Percentiles rank a stretch among this genome's conserved stretches.
Evolutionary conservation across 1,140 invertebrate genomes (phyloP).

Genomic region (Scaptomyza graminum): DNA sequence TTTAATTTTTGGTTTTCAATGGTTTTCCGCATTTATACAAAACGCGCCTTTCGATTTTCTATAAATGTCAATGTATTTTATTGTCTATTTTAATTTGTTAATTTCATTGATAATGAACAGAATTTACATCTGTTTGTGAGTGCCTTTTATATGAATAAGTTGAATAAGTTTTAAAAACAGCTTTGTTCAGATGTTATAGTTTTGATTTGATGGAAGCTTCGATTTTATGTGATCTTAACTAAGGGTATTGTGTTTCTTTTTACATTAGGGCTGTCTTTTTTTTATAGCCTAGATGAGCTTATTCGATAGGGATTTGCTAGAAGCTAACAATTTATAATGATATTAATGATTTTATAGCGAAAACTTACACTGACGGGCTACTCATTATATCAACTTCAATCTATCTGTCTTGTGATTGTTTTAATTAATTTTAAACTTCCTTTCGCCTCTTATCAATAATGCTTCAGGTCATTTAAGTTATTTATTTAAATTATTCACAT

Average conservation of each 20-base stretch:
- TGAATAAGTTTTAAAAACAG: too few relatives aligned
- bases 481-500: too few relatives aligned
- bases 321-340: not conserved
- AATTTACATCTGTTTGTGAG: constrained; percentile 8
- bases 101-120: constrained; percentile 13
- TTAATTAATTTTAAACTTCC: not conserved
- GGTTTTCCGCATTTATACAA: constrained; percentile 45
- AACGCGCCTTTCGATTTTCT: constrained; percentile 2
- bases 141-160: not conserved
- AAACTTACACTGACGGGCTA: not conserved
- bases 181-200: constrained; percentile 28
- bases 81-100: constrained; percentile 4
- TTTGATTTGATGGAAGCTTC: constrained; percentile 17
- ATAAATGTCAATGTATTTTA: constrained; percentile 21
- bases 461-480: too few relatives aligned
- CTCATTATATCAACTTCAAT: constrained; percentile 1
- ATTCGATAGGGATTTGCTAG: not conserved
- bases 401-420: not conserved
- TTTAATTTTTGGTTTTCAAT: constrained; percentile 39
- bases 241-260: constrained; percentile 22
- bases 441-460: too few relatives aligned
- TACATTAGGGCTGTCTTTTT: not conserved
- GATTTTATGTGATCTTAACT: constrained; percentile 29
- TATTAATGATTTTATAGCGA: not conserved
- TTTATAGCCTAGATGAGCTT: constrained; percentile 20